Percentiles rank a stretch among this genome's conserved stretches.
phyloP scores from a whole-genome alignment of 2,888 invertebrate species.

The Scaptomyza parva region DNA sequence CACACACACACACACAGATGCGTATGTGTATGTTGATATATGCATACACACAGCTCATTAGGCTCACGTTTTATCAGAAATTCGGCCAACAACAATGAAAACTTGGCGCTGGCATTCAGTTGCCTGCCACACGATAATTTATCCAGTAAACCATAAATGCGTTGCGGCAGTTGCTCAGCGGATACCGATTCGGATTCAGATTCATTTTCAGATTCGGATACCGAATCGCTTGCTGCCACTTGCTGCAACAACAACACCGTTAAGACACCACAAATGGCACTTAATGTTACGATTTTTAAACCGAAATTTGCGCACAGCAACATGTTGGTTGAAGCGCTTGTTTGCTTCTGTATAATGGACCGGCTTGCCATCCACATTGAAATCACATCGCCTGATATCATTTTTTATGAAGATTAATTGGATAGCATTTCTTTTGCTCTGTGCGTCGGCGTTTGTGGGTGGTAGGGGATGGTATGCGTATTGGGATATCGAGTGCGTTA shows the following conservation, averaged over 20 bases:
- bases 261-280: slow-evolving; percentile 32
- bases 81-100: slow-evolving; percentile 70
- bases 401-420: slow-evolving; percentile 79
- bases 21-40: background rate
- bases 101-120: slow-evolving; percentile 71
- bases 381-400: slow-evolving; percentile 74
- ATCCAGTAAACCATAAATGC: slow-evolving; percentile 60
- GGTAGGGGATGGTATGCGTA: slow-evolving; percentile 4
- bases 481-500: slow-evolving; percentile 43
- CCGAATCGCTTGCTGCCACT: slow-evolving; percentile 6
- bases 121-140: slow-evolving; percentile 59
- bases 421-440: slow-evolving; percentile 63
- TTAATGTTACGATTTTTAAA: slow-evolving; percentile 52
- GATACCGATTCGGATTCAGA: slow-evolving; percentile 14
- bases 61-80: slow-evolving; percentile 82
- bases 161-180: slow-evolving; percentile 56
- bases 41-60: slow-evolving; percentile 56
- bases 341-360: slow-evolving; percentile 52
- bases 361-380: slow-evolving; percentile 37
- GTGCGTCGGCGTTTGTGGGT: slow-evolving; percentile 6
- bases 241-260: slow-evolving; percentile 14
- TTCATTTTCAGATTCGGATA: slow-evolving; percentile 3
- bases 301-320: slow-evolving; percentile 55
- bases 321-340: slow-evolving; percentile 61
- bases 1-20: background rate